phyloP scores from a whole-genome alignment of 1,140 invertebrate species.

The Littorina saxatilis region DNA sequence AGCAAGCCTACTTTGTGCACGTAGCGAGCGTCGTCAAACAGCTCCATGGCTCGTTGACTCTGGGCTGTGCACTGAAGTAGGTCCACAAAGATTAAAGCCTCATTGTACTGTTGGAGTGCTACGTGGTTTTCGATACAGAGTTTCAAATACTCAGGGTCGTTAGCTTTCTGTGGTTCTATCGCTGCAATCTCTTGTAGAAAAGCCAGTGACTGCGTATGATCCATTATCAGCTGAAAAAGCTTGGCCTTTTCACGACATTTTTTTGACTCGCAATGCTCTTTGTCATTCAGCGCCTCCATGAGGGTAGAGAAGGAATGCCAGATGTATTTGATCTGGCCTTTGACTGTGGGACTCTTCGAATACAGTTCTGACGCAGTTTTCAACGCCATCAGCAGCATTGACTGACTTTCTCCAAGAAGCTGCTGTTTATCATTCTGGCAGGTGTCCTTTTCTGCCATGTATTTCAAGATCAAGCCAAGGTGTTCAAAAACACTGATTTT shows the following conservation, averaged over 20 bases:
- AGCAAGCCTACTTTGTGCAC: slow-evolving; percentile 14
- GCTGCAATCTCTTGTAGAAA: slow-evolving; percentile 4
- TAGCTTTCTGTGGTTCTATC: slow-evolving; percentile 11
- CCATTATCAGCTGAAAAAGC: not conserved
- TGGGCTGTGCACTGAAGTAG: slow-evolving; percentile 5
- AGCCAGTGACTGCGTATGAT: slow-evolving; percentile 1
- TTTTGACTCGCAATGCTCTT: not conserved
- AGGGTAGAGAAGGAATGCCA: slow-evolving; percentile 32
- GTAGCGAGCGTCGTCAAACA: slow-evolving; percentile 2
- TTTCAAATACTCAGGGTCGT: slow-evolving; percentile 20
- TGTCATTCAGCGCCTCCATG: not conserved
- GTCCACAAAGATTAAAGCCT: slow-evolving; percentile 22
- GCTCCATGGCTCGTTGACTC: not conserved
- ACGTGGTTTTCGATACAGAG: slow-evolving; percentile 18
- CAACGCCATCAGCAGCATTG: slow-evolving; percentile 22
- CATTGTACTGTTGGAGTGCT: not conserved
- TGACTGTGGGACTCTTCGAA: not conserved
- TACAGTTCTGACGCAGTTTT: not conserved
- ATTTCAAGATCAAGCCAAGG: slow-evolving; percentile 11
- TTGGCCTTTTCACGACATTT: slow-evolving; percentile 22
- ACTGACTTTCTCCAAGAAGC: not conserved
- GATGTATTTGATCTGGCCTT: not conserved
- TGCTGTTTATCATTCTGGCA: not conserved
- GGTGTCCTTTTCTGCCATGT: not conserved
- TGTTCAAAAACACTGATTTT: slow-evolving; percentile 26